A percentile compares a stretch with the other conserved stretches of the same genome.
Conservation (phyloP, 1,140 invertebrate genomes). For the Lamellibrachia luymesi region DNA sequence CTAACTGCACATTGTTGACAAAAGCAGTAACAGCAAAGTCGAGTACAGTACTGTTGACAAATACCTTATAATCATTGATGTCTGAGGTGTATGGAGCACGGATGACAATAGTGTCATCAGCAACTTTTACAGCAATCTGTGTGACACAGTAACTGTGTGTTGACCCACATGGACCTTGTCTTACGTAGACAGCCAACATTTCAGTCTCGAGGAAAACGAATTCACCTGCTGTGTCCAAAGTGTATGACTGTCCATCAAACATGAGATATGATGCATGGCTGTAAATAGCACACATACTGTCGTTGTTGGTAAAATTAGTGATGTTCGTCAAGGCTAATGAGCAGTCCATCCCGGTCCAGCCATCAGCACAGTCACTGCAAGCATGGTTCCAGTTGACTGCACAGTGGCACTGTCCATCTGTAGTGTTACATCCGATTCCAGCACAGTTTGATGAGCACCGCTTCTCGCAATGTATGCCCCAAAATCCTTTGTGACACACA, state of each 20-base stretch:
- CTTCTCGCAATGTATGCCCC: slow-evolving; percentile 30
- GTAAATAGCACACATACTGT: slow-evolving; percentile 30
- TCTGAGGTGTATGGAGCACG: neutral
- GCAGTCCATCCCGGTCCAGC: slow-evolving; percentile 35
- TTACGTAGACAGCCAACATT: neutral
- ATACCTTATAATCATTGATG: neutral
- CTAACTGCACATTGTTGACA: neutral
- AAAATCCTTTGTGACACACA: slow-evolving; percentile 32
- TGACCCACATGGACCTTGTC: neutral
- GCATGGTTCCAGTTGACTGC: slow-evolving; percentile 22
- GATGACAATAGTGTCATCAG: neutral
- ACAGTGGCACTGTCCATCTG: slow-evolving; percentile 32
- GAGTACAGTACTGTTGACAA: neutral
- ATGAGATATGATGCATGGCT: slow-evolving; percentile 32
- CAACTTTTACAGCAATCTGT: neutral
- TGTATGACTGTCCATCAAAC: slow-evolving; percentile 36
- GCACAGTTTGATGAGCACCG: slow-evolving; percentile 32
- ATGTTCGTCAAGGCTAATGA: slow-evolving; percentile 19
- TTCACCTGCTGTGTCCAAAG: slow-evolving; percentile 27
- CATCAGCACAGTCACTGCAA: slow-evolving; percentile 30
- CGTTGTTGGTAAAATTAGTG: neutral
- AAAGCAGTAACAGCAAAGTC: neutral
- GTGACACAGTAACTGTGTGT: neutral
- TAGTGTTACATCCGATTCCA: slow-evolving; percentile 25
- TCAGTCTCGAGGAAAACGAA: slow-evolving; percentile 14